phyloP scores from a whole-genome alignment of 2,888 invertebrate species.

The Coelogynopora nodosa region DNA sequence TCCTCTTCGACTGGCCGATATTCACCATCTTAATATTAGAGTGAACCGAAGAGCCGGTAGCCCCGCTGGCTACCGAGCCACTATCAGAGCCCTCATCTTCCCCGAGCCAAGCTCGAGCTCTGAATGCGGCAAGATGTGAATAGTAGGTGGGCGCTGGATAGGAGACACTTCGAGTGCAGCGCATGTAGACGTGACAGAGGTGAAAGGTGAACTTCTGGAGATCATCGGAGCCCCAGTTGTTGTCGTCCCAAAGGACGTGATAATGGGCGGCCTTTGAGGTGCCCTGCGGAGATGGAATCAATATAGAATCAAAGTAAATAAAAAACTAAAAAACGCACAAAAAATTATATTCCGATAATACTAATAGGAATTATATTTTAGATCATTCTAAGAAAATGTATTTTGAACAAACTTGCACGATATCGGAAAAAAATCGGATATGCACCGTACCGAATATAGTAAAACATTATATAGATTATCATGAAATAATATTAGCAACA shows the following conservation, averaged over 20 bases:
- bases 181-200: conserved; percentile 48
- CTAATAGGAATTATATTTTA: too few relatives aligned
- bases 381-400: too few relatives aligned
- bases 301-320: not conserved
- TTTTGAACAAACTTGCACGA: too few relatives aligned
- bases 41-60: not conserved
- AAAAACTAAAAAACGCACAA: not conserved
- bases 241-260: conserved; percentile 49
- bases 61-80: not conserved
- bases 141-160: conserved; percentile 49
- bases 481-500: too few relatives aligned
- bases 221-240: conserved; percentile 48
- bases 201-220: conserved; percentile 49
- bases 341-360: too few relatives aligned
- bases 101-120: conserved; percentile 43
- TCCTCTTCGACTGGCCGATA: too few relatives aligned
- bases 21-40: too few relatives aligned
- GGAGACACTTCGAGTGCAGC: conserved; percentile 47
- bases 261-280: conserved; percentile 49
- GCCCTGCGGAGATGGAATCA: conserved; percentile 33
- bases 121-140: conserved; percentile 47
- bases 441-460: too few relatives aligned
- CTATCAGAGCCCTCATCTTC: conserved; percentile 36
- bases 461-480: too few relatives aligned
- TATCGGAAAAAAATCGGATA: too few relatives aligned